phyloP scores from a whole-genome alignment of 2,888 invertebrate genomes.

The Lycocerus yunnanus region DNA sequence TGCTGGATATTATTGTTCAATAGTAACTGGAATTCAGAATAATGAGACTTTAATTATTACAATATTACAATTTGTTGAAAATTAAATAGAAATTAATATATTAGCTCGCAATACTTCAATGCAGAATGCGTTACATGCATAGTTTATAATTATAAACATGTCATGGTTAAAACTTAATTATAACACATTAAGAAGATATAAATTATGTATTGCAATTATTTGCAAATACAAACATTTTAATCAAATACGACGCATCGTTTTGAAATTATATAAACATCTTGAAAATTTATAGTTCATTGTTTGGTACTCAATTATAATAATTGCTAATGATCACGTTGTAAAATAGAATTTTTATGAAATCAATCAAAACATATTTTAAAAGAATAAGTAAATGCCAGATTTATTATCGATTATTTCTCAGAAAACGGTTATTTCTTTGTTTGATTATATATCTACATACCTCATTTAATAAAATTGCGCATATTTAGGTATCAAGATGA shows the following conservation, averaged over 20 bases:
- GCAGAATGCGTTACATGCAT: not conserved
- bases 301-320: not conserved
- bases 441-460: not conserved
- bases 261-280: not conserved
- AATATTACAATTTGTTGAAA: not conserved
- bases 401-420: not conserved
- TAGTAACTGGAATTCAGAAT: too few species aligned
- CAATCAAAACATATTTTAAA: not conserved
- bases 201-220: not conserved
- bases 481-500: not conserved
- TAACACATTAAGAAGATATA: not conserved
- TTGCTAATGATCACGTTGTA: not conserved
- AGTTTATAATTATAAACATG: not conserved
- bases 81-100: not conserved
- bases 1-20: too few species aligned
- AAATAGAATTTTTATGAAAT: not conserved
- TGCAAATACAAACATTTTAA: not conserved
- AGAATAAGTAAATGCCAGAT: not conserved
- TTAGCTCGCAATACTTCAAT: not conserved
- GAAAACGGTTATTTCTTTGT: not conserved
- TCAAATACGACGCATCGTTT: not conserved
- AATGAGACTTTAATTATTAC: not conserved
- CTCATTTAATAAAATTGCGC: not conserved
- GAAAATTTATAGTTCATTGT: not conserved
- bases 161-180: not conserved